Evolutionary conservation across 2,888 invertebrate species (phyloP).

Genomic region (Rhopalosiphum nymphaeae): DNA sequence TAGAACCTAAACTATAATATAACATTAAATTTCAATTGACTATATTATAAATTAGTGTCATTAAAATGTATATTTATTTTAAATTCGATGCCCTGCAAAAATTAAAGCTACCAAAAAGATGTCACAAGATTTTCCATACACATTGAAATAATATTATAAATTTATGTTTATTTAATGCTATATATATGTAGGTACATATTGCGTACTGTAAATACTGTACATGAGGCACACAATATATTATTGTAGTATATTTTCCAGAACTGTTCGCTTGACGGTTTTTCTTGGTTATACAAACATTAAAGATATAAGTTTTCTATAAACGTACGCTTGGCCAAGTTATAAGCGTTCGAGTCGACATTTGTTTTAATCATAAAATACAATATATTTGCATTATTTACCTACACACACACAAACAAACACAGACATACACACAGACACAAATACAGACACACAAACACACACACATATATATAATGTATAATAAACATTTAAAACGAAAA

Average conservation of each 20-base stretch:
- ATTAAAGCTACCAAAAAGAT: background rate
- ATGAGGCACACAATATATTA: background rate
- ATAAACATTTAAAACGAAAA: background rate
- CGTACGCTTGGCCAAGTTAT: background rate
- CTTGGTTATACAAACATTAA: background rate
- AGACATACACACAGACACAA: background rate
- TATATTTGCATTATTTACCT: background rate
- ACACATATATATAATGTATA: background rate
- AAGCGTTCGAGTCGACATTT: background rate
- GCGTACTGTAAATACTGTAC: background rate
- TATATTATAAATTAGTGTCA: no score
- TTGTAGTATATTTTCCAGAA: background rate
- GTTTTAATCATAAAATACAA: background rate
- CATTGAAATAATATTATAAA: background rate
- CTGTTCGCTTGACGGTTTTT: background rate
- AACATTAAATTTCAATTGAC: no score
- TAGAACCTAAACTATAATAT: no score
- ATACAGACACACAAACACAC: background rate
- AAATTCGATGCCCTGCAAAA: background rate
- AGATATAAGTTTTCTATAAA: background rate
- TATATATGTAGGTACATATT: background rate
- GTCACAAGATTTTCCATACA: background rate
- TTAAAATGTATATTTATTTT: background rate
- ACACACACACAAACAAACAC: background rate
- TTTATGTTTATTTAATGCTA: background rate